Evolutionary conservation across 2,888 invertebrate species (phyloP), one percentile per base, ranked within the genome.

Genomic region (Pammene fasciana): DNA sequence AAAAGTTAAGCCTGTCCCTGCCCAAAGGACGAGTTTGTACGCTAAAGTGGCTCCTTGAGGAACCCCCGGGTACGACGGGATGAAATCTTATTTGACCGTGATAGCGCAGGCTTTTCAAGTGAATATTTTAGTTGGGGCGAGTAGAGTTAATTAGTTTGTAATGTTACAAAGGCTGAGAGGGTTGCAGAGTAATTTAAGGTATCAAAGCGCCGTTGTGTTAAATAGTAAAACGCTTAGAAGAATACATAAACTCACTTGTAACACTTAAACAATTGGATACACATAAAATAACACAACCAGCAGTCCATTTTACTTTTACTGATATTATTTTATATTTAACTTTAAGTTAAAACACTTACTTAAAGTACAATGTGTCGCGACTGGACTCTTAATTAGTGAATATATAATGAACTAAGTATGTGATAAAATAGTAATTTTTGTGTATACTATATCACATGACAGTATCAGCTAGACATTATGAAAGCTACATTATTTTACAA

Each of bases 1-100:
- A 86, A 85, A 84, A 74, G 75, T 83, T 86, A 84, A 87, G 85
- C 70, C 66, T 60, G 75, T 77, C 72, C 9, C n/a, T 46, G 67
- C 68, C 57, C 57, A 7, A 6, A 34, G 14, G 13, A 8, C 8
- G n/a, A 14, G 45, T 52, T 45, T 14, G 6, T 36, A 38, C 16
- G 11, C 52, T 13, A 14, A n/a, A 10, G n/a, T 57, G 68, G 13
- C 64, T 45, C 52, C 38, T 26, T 41, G 50, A 3, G 68, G 68
- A 45, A 57, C n/a, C 68, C 43, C 14, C 13, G 57, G 64, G 38
- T 14, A 16, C 5, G n/a, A 45, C 2, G 41, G 36, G 48, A 11
- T 38, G 6, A 65, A 70, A 60, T 70, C 54, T 54, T 60, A 65
- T 60, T 70, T 60, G 54, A 57, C 55, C 60, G 54, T 57, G 65